Base-by-base conservation (phyloP, 2,797 vertebrate species). In the Astyanax mexicanus region DNA sequence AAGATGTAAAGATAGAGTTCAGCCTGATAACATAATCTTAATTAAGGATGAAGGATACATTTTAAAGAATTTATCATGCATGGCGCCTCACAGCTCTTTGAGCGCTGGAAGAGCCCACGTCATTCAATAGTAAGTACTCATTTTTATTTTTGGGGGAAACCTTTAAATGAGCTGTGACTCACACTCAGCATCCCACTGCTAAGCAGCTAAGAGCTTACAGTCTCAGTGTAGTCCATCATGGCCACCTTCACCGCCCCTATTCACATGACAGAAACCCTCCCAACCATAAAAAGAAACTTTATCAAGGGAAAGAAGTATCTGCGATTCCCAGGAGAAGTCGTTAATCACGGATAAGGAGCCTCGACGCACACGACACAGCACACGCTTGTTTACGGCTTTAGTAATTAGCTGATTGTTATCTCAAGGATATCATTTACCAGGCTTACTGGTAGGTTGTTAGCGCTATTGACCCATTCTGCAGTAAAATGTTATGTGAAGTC, bases 361-460 rank as follows among this genome's bases (percentile, higher is more conserved):
- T 47, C 35, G 38, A 79, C n/a, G 37, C 73, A 68, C 54, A 64
- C 29, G 69, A 69, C 12, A 38, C 69, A 55, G 73, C 77, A 19
- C 42, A 74, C 35, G 23, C 72, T 75, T 71, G 73, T 79, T 71
- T 75, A 72, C 52, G 58, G 69, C 35, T 37, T 47, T 67, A 64
- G 78, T 72, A 75, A 75, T 80, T 71, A 80, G 70, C 68, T 75
- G 78, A 75, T 75, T 75, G 65, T 75, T 75, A 80, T 80, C 78
- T 75, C 52, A 44, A 67, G 58, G 61, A 80, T 75, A 58, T 72
- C 60, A 67, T 67, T 69, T 72, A 74, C 60, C 68, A 66, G 32
- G 32, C 52, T 21, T 80, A 66, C 57, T 72, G 78, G 51, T 23
- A 21, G 47, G 72, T 35, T 65, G 70, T 71, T 60, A 23, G 35